phyloP scores from a whole-genome alignment of 2,888 invertebrate species.

The Augiades crinisus region DNA sequence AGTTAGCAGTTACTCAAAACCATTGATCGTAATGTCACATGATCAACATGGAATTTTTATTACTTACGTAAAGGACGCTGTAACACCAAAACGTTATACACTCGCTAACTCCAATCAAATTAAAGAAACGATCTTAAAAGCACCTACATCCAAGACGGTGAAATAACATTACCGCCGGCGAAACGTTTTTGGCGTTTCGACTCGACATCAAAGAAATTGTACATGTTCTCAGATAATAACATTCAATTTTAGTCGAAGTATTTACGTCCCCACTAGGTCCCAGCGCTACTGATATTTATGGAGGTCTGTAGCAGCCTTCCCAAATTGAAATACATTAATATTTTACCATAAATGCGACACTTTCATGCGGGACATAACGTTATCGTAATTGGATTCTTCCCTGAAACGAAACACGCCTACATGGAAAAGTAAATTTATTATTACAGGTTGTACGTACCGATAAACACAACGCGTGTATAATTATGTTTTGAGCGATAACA shows the following conservation, averaged over 20 bases:
- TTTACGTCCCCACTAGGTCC: constrained; percentile 67
- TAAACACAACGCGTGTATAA: constrained; percentile 19
- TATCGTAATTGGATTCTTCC: constrained; percentile 80
- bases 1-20: no score
- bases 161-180: constrained; percentile 18
- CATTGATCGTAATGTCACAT: no score
- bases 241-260: constrained; percentile 76
- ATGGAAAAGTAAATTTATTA: constrained; percentile 30
- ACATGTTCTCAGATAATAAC: constrained; percentile 66
- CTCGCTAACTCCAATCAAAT: constrained; percentile 2
- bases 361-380: constrained; percentile 78
- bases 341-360: constrained; percentile 81
- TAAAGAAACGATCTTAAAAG: constrained; percentile 1
- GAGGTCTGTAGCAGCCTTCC: constrained; percentile 74
- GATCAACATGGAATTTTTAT: no score
- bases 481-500: neutral
- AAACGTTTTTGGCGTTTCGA: constrained; percentile 15
- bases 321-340: constrained; percentile 82
- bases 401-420: constrained; percentile 51
- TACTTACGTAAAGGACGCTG: neutral
- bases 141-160: neutral
- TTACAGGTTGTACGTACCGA: constrained; percentile 19
- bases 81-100: neutral
- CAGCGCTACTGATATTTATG: constrained; percentile 74
- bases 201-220: constrained; percentile 32